A percentile compares a stretch with the other conserved stretches of the same genome.
Conservation (phyloP, 2,797 vertebrate species). For the Botia kubotai region DNA sequence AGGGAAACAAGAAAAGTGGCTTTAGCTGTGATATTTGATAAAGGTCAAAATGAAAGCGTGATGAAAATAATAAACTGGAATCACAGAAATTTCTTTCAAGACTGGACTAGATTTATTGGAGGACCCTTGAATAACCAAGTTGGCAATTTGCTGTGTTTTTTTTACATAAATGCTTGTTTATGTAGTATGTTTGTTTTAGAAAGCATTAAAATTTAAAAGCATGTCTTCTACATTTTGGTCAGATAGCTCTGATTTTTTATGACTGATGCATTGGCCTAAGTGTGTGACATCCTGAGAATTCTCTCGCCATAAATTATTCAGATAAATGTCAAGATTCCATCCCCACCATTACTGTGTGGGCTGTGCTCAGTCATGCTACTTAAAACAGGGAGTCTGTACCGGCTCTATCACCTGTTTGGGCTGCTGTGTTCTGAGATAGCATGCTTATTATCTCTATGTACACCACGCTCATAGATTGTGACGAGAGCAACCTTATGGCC, state of each 20-base stretch:
- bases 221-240: background rate
- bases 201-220: background rate
- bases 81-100: background rate
- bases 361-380: conserved; percentile 43
- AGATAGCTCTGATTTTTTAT: background rate
- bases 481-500: conserved; percentile 16
- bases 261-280: background rate
- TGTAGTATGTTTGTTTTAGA: background rate
- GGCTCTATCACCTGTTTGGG: conserved; percentile 50
- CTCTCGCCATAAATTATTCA: background rate
- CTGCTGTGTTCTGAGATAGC: conserved; percentile 25
- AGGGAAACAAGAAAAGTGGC: background rate
- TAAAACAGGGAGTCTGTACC: conserved; percentile 4
- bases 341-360: background rate
- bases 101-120: background rate
- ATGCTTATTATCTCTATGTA: conserved; percentile 38
- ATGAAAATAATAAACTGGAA: background rate
- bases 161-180: background rate
- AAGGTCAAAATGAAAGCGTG: background rate
- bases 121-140: background rate
- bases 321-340: background rate
- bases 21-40: background rate
- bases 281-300: background rate
- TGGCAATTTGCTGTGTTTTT: background rate
- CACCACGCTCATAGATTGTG: conserved; percentile 16